Conservation (phyloP, 2,113 vertebrate genomes). For the Cyprinus carpio region DNA sequence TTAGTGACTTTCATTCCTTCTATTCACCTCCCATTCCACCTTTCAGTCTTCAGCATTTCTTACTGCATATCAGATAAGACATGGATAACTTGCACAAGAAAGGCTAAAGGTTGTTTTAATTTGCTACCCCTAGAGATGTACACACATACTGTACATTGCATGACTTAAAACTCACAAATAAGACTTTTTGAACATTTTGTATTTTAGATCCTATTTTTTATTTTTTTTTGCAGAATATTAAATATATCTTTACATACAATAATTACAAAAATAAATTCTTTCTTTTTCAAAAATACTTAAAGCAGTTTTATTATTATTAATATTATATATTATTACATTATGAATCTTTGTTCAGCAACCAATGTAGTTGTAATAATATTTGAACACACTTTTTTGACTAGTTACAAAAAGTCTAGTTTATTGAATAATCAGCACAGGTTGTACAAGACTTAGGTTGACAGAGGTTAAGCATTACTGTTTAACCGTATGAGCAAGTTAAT, state of each 20-base stretch:
- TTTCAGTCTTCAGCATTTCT: slow-evolving; percentile 22
- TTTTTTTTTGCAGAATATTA: not conserved
- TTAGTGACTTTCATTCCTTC: not conserved
- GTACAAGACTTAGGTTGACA: slow-evolving; percentile 38
- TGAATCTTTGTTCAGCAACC: not conserved
- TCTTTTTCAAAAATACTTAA: not conserved
- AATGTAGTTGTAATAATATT: not conserved
- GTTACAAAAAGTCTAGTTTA: not conserved
- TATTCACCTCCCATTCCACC: not conserved
- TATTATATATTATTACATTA: not conserved
- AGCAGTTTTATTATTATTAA: not conserved
- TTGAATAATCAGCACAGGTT: slow-evolving; percentile 14
- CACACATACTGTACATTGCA: not conserved
- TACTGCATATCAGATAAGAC: slow-evolving; percentile 20
- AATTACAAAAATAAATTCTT: not conserved
- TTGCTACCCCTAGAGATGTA: not conserved
- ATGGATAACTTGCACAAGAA: not conserved
- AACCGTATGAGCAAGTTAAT: not conserved
- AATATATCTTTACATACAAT: not conserved
- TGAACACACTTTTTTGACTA: not conserved
- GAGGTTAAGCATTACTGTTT: slow-evolving; percentile 24
- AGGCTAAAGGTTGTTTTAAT: slow-evolving; percentile 34
- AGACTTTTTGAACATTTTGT: not conserved
- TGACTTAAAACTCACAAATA: not conserved
- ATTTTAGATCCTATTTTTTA: not conserved